phyloP scores from a whole-genome alignment of 2,113 vertebrate species.

The Scomber colias region DNA sequence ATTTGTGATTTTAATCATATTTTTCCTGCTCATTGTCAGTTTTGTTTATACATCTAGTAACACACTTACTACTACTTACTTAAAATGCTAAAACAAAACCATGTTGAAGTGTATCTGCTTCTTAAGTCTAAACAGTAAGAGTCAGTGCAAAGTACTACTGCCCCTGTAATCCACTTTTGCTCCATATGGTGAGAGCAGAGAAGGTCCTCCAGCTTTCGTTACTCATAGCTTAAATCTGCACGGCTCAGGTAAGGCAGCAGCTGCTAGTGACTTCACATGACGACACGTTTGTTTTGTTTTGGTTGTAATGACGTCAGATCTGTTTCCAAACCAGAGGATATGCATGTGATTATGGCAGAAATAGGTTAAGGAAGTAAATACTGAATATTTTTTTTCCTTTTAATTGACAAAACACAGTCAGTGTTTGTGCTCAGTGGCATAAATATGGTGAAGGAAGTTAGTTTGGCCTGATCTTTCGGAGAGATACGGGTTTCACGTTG shows the following conservation, averaged over 20 bases:
- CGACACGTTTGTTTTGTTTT: conserved; percentile 22
- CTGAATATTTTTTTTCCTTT: background rate
- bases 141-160: conserved; percentile 22
- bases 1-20: too few relatives aligned
- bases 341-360: background rate
- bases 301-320: background rate
- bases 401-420: background rate
- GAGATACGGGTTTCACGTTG: conserved; percentile 12
- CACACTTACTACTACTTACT: too few relatives aligned
- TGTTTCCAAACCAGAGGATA: conserved; percentile 15
- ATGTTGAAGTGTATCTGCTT: background rate
- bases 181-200: conserved; percentile 67
- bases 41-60: too few relatives aligned
- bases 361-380: too few relatives aligned
- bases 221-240: conserved; percentile 14
- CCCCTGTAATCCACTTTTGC: conserved; percentile 69
- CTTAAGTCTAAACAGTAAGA: conserved; percentile 14
- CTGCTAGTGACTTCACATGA: background rate
- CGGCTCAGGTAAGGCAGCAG: conserved; percentile 24
- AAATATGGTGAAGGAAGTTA: conserved; percentile 25
- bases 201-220: conserved; percentile 49
- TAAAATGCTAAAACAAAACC: too few relatives aligned
- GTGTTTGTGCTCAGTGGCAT: conserved; percentile 7
- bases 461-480: conserved; percentile 13
- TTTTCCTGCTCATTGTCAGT: too few relatives aligned